Percentiles rank a stretch among this genome's conserved stretches.
phyloP scores from a whole-genome alignment of 2,113 vertebrate genomes.

The Oophaga pumilio region DNA sequence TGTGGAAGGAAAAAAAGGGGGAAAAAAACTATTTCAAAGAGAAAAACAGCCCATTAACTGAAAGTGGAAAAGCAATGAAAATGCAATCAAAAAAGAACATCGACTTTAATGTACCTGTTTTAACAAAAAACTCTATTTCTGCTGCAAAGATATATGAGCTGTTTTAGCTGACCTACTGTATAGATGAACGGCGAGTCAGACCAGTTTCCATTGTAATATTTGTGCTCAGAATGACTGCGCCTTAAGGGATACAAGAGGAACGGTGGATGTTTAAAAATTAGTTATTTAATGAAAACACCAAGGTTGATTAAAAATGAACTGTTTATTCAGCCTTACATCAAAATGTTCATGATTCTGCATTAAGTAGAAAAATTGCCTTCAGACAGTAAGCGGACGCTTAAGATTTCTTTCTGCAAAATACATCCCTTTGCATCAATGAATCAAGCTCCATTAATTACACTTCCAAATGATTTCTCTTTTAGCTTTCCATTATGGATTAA shows the following conservation, averaged over 20 bases:
- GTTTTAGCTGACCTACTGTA: slow-evolving; percentile 25
- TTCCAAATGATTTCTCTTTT: slow-evolving; percentile 32
- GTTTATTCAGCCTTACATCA: slow-evolving; percentile 42
- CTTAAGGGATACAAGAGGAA: slow-evolving; percentile 20
- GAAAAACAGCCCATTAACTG: slow-evolving; percentile 1
- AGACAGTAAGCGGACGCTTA: slow-evolving; percentile 31
- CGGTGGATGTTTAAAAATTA: slow-evolving; percentile 21
- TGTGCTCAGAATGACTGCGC: slow-evolving; percentile 12
- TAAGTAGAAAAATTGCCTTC: slow-evolving; percentile 33
- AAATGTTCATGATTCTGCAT: slow-evolving; percentile 36
- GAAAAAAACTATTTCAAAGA: not conserved
- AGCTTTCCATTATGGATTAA: slow-evolving; percentile 21
- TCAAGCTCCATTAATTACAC: slow-evolving; percentile 43
- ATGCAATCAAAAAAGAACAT: slow-evolving; percentile 35
- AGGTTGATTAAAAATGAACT: slow-evolving; percentile 30
- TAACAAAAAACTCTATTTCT: slow-evolving; percentile 14
- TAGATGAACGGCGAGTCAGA: slow-evolving; percentile 7
- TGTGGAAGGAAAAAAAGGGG: not conserved
- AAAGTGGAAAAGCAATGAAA: slow-evolving; percentile 36
- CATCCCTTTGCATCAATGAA: slow-evolving; percentile 26
- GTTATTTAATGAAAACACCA: slow-evolving; percentile 30
- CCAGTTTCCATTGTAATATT: slow-evolving; percentile 4
- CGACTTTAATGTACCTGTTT: slow-evolving; percentile 6
- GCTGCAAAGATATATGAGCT: not conserved
- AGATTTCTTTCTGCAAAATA: slow-evolving; percentile 33